Evolutionary conservation across 2,888 invertebrate genomes (phyloP), one percentile per base, ranked within the genome.

Genomic region (Luperina nickerlii): DNA sequence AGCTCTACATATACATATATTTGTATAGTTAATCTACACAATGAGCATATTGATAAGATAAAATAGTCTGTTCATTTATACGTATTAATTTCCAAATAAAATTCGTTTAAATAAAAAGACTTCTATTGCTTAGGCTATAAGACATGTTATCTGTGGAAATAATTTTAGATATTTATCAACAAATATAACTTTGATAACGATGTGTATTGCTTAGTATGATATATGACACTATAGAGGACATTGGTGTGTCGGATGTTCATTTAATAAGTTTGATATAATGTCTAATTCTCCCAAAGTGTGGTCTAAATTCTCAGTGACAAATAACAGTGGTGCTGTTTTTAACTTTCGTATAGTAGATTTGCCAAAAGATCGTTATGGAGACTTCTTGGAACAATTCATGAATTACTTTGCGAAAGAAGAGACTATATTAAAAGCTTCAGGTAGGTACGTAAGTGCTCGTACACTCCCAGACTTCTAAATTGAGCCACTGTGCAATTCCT

Each of bases 321-420:
- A 76, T 60, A 81, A 63, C 0, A 74, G 81, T 74, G 90, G 89
- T 57, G 65, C 51, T 24, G 77, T 72, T 15, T 1, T 86, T 3
- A 87, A 87, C 32, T 85, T 90, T 48, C 81, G 87, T 0, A 85
- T 90, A 62, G 83, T 88, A 54, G 89, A 87, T 71, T 38, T 88
- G 24, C 88, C 89, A 2, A 69, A 74, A n/a, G 76, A 88, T 73
- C 80, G 86, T 62, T 88, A 42, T 51, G 88, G 88, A 45, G 90
- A 90, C 42, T 87, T 84, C 18, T n/a, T 87, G 7, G 87, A 89
- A 79, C 86, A 89, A 5, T 87, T 84, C 38, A 75, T 86, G 32
- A 78, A 88, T n/a, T 87, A 85, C 78, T 91, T 85, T 65, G 82
- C 83, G 0, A 84, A 77, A 48, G 81, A 87, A 66, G 91, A 91